Evolutionary conservation across 1,140 invertebrate genomes (phyloP).

Genomic region (Mamestra configurata): DNA sequence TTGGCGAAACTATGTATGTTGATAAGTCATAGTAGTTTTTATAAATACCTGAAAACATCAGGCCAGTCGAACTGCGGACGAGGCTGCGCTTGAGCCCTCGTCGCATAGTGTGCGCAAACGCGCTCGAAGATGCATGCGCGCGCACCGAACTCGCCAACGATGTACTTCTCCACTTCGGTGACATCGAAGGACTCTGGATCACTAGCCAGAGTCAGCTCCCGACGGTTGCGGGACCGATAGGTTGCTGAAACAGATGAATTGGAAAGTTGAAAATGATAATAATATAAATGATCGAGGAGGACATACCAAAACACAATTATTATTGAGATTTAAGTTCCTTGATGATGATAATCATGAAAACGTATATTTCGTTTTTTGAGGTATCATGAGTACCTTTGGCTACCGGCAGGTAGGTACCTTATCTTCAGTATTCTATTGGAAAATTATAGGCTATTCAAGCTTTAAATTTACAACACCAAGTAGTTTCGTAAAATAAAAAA

Average conservation of each 20-base stretch:
- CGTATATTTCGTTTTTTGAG: too few relatives aligned
- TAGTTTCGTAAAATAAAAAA: too few relatives aligned
- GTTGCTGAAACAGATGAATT: conserved; percentile 73
- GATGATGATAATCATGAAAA: too few relatives aligned
- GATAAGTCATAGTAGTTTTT: background rate
- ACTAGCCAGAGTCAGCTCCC: conserved; percentile 78
- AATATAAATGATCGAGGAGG: too few relatives aligned
- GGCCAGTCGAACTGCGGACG: conserved; percentile 89
- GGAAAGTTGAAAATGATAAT: too few relatives aligned
- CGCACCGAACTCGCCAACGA: conserved; percentile 91
- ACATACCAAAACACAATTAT: too few relatives aligned
- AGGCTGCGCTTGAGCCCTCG: conserved; percentile 70
- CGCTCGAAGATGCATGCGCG: conserved; percentile 92
- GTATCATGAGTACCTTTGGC: too few relatives aligned
- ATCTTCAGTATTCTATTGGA: too few relatives aligned
- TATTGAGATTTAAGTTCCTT: too few relatives aligned
- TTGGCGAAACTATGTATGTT: background rate
- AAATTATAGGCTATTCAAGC: too few relatives aligned
- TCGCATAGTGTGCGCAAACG: conserved; percentile 91
- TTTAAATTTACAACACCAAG: too few relatives aligned
- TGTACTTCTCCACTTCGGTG: conserved; percentile 91
- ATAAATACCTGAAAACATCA: conserved; percentile 90
- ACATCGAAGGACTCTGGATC: conserved; percentile 88
- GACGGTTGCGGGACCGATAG: conserved; percentile 77
- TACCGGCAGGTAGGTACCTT: too few relatives aligned